These are phyloP conservation scores for Rotaria macrura DNA, from an alignment of 2,888 invertebrate genomes.

Conservation along the genomic window DNA sequence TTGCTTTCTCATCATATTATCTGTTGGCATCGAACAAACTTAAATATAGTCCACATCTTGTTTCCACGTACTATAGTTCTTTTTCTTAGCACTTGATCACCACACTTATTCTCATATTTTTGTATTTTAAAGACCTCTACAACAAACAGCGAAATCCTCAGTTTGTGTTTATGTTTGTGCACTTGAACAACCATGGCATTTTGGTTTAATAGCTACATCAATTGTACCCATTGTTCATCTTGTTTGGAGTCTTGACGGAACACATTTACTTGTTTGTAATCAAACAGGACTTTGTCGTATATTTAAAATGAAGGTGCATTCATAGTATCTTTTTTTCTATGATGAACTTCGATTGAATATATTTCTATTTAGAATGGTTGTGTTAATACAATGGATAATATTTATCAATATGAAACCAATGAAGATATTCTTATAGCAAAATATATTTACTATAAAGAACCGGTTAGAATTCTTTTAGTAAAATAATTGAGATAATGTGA, in stretches of 20 bases:
- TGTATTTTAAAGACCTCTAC: background rate
- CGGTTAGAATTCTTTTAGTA: background rate
- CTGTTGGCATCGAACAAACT: background rate
- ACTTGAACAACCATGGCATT: background rate
- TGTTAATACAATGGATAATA: background rate
- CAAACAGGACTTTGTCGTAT: background rate
- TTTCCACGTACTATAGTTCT: background rate
- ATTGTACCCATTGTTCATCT: background rate
- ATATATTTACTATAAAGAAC: background rate
- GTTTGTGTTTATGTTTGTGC: background rate
- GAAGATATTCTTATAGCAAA: background rate
- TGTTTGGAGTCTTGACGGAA: background rate
- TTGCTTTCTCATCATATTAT: background rate
- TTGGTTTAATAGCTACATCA: background rate
- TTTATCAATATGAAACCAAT: background rate
- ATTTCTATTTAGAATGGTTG: background rate
- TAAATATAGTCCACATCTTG: background rate
- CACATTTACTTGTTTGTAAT: background rate
- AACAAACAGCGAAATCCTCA: background rate
- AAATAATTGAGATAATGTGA: too few relatives aligned
- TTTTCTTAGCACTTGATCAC: background rate
- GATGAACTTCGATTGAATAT: too few relatives aligned
- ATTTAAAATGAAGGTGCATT: background rate
- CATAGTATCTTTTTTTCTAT: too few relatives aligned
- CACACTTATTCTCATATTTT: background rate